Evolutionary conservation across 2,113 vertebrate species (phyloP).

Genomic region (Nerophis ophidion): DNA sequence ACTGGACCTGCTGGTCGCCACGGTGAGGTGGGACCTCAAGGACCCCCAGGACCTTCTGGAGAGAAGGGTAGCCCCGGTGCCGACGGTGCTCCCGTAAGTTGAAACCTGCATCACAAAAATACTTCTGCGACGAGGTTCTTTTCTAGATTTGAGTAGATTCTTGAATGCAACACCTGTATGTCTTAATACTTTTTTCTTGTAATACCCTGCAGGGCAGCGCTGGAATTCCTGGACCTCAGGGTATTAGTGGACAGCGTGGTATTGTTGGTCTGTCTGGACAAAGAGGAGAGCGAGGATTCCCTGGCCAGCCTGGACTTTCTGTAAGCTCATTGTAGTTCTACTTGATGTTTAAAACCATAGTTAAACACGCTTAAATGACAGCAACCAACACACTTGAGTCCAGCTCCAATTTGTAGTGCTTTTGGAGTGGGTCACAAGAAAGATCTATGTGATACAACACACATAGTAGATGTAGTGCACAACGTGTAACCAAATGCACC

Average conservation of each 20-base stretch:
- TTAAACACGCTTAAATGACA: no score
- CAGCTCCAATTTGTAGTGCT: no score
- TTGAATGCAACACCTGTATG: no score
- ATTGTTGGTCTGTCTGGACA: slow-evolving; percentile 90
- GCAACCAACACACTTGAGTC: no score
- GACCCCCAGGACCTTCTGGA: slow-evolving; percentile 80
- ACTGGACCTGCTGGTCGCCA: slow-evolving; percentile 86
- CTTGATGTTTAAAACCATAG: no score
- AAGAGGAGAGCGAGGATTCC: slow-evolving; percentile 93
- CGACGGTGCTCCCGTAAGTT: slow-evolving; percentile 85
- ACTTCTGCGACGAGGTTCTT: not conserved
- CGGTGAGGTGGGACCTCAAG: slow-evolving; percentile 83
- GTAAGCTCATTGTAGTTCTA: slow-evolving; percentile 69
- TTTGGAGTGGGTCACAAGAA: no score
- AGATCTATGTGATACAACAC: no score
- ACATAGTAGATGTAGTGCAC: no score
- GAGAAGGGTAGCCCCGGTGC: slow-evolving; percentile 88
- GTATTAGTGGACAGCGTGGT: slow-evolving; percentile 87
- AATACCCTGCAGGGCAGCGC: slow-evolving; percentile 73
- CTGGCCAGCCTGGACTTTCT: slow-evolving; percentile 80
- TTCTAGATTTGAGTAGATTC: not conserved
- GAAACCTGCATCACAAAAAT: not conserved
- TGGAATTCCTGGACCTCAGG: slow-evolving; percentile 85
- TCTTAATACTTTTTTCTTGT: slow-evolving; percentile 13
- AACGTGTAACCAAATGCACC: slow-evolving; percentile 2